phyloP scores from a whole-genome alignment of 2,888 invertebrate genomes.

The Drosophila atroscutellata region DNA sequence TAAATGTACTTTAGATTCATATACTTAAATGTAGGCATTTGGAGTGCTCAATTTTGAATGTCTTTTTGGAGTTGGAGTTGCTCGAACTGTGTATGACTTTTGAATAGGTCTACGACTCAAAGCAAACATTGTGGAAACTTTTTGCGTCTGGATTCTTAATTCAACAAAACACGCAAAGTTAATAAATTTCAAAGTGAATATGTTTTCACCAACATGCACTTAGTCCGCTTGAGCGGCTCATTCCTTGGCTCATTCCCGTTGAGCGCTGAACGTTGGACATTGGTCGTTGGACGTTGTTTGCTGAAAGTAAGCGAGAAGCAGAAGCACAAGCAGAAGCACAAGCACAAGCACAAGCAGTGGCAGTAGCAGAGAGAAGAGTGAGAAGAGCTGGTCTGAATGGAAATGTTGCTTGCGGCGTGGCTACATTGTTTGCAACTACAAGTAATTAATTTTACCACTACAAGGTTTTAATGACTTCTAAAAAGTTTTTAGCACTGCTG shows the following conservation, averaged over 20 bases:
- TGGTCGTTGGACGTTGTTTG: conserved; percentile 11
- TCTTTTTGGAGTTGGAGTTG: neutral
- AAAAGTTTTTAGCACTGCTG: conserved; percentile 83
- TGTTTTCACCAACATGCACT: conserved; percentile 79
- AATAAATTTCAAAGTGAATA: conserved; percentile 83
- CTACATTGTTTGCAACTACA: conserved; percentile 85
- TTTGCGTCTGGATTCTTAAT: conserved; percentile 76
- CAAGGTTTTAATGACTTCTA: conserved; percentile 85
- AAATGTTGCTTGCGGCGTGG: conserved; percentile 82
- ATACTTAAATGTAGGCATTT: neutral
- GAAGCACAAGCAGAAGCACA: conserved; percentile 4
- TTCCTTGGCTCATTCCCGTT: conserved; percentile 24
- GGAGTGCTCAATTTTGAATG: neutral
- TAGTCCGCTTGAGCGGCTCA: conserved; percentile 60
- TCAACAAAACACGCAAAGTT: conserved; percentile 83
- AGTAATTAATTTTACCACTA: conserved; percentile 85
- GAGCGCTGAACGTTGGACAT: conserved; percentile 25
- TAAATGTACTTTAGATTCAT: neutral
- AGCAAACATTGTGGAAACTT: conserved; percentile 74
- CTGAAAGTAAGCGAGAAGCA: conserved; percentile 1
- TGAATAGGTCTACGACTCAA: conserved; percentile 53
- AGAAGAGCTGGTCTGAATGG: conserved; percentile 43
- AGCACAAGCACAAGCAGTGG: neutral
- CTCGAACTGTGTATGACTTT: conserved; percentile 38
- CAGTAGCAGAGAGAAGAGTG: neutral